phyloP scores from a whole-genome alignment of 2,888 invertebrate species.

The Lacanobia wlatinum region DNA sequence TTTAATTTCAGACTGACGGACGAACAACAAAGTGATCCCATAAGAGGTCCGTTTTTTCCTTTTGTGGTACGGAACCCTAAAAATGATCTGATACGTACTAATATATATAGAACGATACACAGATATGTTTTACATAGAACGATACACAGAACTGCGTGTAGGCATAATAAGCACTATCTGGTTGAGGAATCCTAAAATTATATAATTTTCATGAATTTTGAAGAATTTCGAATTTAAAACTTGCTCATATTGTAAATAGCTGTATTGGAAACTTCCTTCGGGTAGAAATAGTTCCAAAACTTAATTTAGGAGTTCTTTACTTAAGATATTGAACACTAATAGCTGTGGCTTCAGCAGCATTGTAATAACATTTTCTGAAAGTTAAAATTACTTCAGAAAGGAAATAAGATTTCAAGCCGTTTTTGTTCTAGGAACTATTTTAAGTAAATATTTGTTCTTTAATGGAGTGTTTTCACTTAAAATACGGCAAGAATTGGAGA shows the following conservation, averaged over 20 bases:
- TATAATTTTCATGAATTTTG: neutral
- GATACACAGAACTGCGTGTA: neutral
- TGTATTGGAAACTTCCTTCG: constrained; percentile 19
- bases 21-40: too few relatives aligned
- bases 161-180: neutral
- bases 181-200: neutral
- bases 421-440: constrained; percentile 17
- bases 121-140: too few relatives aligned
- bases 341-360: constrained; percentile 42
- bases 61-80: too few relatives aligned
- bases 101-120: too few relatives aligned
- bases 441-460: neutral
- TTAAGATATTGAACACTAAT: constrained; percentile 40
- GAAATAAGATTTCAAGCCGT: neutral
- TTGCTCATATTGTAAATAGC: constrained; percentile 33
- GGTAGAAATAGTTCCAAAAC: constrained; percentile 37
- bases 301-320: constrained; percentile 48
- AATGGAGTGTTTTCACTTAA: neutral
- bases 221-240: constrained; percentile 27
- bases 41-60: too few relatives aligned
- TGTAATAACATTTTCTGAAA: constrained; percentile 35
- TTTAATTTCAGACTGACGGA: too few relatives aligned
- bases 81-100: too few relatives aligned
- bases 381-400: constrained; percentile 21
- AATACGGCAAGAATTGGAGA: neutral